Conservation (phyloP, 2,797 vertebrate genomes). For the Hippoglossus hippoglossus region DNA sequence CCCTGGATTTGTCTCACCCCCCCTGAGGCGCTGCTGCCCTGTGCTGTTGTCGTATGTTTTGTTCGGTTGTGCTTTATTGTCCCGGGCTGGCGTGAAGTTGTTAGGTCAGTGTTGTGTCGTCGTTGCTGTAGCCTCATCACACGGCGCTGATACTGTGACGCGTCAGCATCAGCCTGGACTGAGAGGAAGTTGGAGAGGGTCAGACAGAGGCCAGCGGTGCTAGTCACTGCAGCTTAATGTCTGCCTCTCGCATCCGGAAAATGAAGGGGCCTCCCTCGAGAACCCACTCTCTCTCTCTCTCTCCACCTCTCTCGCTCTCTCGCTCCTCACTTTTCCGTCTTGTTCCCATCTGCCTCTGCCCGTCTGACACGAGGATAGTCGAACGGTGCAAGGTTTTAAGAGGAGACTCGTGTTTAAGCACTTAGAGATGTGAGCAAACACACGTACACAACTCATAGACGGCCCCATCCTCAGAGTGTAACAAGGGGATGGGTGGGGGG, state of each 20-base stretch:
- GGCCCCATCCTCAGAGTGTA: conserved; percentile 44
- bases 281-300: conserved; percentile 17
- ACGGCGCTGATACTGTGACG: conserved; percentile 16
- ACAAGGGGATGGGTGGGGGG: conserved; percentile 7
- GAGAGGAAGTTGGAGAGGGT: conserved; percentile 49
- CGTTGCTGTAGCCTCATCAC: background rate
- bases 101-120: conserved; percentile 9
- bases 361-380: conserved; percentile 52
- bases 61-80: background rate
- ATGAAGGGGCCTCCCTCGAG: conserved; percentile 45
- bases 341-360: conserved; percentile 14
- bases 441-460: conserved; percentile 38
- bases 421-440: conserved; percentile 41
- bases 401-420: conserved; percentile 63
- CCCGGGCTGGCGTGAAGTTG: background rate
- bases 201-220: conserved; percentile 62
- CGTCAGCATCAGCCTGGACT: conserved; percentile 12
- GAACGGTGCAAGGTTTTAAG: conserved; percentile 53
- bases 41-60: conserved; percentile 10
- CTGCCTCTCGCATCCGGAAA: conserved; percentile 50
- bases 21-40: conserved; percentile 25
- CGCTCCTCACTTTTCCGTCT: background rate
- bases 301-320: background rate
- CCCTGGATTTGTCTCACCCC: conserved; percentile 20
- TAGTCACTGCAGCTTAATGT: conserved; percentile 57